Evolutionary conservation across 2,797 vertebrate species (phyloP).

Genomic region (Sarcophilus harrisii): DNA sequence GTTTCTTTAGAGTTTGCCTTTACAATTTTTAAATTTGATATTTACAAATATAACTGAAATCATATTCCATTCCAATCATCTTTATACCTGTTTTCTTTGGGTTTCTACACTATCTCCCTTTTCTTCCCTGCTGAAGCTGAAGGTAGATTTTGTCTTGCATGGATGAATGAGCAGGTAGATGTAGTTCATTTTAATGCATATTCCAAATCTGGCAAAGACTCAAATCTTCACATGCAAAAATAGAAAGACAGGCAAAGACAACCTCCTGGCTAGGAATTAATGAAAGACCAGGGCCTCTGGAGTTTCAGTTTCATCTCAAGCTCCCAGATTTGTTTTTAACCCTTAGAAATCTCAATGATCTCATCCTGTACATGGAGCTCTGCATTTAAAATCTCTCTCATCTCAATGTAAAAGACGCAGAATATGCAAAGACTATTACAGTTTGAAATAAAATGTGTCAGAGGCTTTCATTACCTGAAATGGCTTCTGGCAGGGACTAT

Average conservation of each 20-base stretch:
- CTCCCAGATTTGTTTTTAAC: slow-evolving; percentile 73
- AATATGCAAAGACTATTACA: background rate
- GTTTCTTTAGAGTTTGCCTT: background rate
- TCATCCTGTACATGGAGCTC: slow-evolving; percentile 3
- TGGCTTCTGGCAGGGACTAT: background rate
- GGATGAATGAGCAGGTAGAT: slow-evolving; percentile 73
- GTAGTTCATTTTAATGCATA: slow-evolving; percentile 63
- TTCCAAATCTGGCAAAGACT: slow-evolving; percentile 67
- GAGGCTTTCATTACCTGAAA: slow-evolving; percentile 10
- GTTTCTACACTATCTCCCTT: slow-evolving; percentile 36
- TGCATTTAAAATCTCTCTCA: slow-evolving; percentile 32
- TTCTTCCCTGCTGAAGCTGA: slow-evolving; percentile 13
- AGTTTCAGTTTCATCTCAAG: slow-evolving; percentile 61
- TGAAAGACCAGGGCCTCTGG: slow-evolving; percentile 72
- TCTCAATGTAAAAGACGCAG: background rate
- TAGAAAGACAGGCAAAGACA: slow-evolving; percentile 50
- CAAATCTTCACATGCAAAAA: slow-evolving; percentile 71
- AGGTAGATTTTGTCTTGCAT: slow-evolving; percentile 46
- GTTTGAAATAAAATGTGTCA: slow-evolving; percentile 44
- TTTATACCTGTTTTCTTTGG: slow-evolving; percentile 27
- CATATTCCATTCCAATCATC: background rate
- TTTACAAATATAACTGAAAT: background rate
- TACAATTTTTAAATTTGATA: background rate
- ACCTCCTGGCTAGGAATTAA: slow-evolving; percentile 71
- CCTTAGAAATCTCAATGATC: slow-evolving; percentile 53